Evolutionary conservation across 2,888 invertebrate genomes (phyloP), one percentile per base, ranked within the genome.

Genomic region (Callinectes sapidus): DNA sequence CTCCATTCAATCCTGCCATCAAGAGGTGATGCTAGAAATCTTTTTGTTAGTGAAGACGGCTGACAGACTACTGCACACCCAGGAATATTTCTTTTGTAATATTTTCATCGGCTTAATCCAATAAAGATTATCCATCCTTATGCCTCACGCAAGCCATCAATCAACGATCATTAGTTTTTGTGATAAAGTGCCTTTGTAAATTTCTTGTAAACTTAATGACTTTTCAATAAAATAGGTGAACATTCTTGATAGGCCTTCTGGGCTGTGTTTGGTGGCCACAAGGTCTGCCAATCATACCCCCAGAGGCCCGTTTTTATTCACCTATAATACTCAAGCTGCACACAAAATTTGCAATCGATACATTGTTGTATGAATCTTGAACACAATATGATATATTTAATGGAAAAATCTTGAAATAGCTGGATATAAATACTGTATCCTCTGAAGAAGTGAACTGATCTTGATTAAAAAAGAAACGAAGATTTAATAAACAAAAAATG

Each of bases 151-250:
- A 87, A 77, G 71, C 88, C 92, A 90, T 88, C 87, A 55, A 23
- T 81, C 55, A 86, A 85, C 48, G 71, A 71, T 91, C 77, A 88
- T 87, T 77, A 91, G 81, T 92, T 92, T 77, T 90, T 92, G 87
- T 71, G 86, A 71, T 92, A 55, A 42, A 87, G 32, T 87, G 16
- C 81, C 81, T 55, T 88, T 92, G 90, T 92, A 86, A 92, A 71
- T 89, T 92, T 54, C 90, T 90, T 92, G 92, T 92, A 92, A 92
- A 90, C 85, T 54, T 89, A 87, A 89, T 90, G 90, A 85, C 85
- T 89, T 92, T 77, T 92, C 92, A 92, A 92, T 92, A 92, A 92
- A 92, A 90, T 92, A 92, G 92, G 92, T 92, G 92, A 92, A 92
- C 61, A 86, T 88, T 28, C 77, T 42, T 88, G 42, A 90, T 92